Evolutionary conservation across 2,888 invertebrate genomes (phyloP).

Genomic region (Microplitis deprimator): DNA sequence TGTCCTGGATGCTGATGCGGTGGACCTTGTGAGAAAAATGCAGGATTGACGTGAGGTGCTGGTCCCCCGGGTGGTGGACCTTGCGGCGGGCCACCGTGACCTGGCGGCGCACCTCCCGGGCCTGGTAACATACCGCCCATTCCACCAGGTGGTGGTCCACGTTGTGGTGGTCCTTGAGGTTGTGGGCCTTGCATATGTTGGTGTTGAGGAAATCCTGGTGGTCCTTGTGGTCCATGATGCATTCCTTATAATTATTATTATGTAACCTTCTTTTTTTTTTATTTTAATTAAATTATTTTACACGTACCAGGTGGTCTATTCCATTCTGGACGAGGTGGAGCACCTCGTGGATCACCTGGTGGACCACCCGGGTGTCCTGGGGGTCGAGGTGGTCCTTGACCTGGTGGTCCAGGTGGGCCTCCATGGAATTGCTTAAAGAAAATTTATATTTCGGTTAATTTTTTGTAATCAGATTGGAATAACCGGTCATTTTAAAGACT

Average conservation of each 20-base stretch:
- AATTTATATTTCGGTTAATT: slow-evolving; percentile 20
- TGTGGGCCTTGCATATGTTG: slow-evolving; percentile 78
- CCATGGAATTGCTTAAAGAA: slow-evolving; percentile 73
- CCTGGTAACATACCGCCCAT: slow-evolving; percentile 68
- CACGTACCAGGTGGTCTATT: slow-evolving; percentile 77
- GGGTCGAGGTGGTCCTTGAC: slow-evolving; percentile 72
- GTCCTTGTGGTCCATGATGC: slow-evolving; percentile 78
- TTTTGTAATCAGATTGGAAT: not conserved
- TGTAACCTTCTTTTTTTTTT: slow-evolving; percentile 3
- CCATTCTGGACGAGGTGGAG: slow-evolving; percentile 81
- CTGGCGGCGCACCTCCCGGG: slow-evolving; percentile 73
- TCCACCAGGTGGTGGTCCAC: slow-evolving; percentile 75
- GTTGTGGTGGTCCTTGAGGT: slow-evolving; percentile 78
- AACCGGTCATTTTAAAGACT: no score
- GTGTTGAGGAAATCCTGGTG: slow-evolving; percentile 74
- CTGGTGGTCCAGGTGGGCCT: slow-evolving; percentile 74
- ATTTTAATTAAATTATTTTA: not conserved
- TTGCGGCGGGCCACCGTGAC: slow-evolving; percentile 74
- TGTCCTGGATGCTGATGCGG: slow-evolving; percentile 75
- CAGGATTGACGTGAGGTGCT: slow-evolving; percentile 96
- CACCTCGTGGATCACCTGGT: slow-evolving; percentile 75
- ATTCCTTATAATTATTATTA: slow-evolving; percentile 67
- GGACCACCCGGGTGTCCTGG: slow-evolving; percentile 75
- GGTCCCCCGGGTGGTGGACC: slow-evolving; percentile 79
- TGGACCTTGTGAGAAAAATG: slow-evolving; percentile 90